These are phyloP conservation scores for Loxodonta africana DNA, from an alignment of 2,113 vertebrate species.

Conservation along the genomic window DNA sequence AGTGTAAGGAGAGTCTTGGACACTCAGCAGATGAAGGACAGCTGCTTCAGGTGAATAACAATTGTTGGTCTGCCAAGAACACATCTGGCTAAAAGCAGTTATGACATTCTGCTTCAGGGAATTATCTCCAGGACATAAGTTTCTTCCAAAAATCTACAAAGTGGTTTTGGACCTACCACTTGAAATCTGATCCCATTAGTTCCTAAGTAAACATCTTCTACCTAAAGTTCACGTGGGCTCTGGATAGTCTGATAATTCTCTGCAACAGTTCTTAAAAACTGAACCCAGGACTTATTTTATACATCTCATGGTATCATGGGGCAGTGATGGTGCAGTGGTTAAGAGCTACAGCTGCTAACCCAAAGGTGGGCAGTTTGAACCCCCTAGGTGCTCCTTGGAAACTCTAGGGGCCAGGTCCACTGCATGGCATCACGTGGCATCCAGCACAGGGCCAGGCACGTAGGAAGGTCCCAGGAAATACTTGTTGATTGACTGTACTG, in stretches of 20 bases:
- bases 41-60: neutral
- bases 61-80: too few species aligned
- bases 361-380: too few species aligned
- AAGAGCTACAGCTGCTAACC: too few species aligned
- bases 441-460: neutral
- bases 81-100: accelerated
- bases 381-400: too few species aligned
- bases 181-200: too few species aligned
- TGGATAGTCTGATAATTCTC: too few species aligned
- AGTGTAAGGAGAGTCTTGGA: neutral
- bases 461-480: neutral
- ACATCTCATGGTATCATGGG: neutral
- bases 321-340: too few species aligned
- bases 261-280: neutral
- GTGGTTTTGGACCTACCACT: too few species aligned
- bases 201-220: neutral
- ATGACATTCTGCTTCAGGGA: neutral
- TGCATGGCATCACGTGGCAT: too few species aligned
- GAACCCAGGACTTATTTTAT: neutral
- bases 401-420: too few species aligned
- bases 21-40: accelerated
- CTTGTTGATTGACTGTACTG: neutral
- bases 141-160: neutral
- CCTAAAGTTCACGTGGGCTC: neutral
- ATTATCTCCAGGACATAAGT: neutral